Conservation (phyloP, 2,113 vertebrate genomes). For the Herpailurus yagouaroundi region DNA sequence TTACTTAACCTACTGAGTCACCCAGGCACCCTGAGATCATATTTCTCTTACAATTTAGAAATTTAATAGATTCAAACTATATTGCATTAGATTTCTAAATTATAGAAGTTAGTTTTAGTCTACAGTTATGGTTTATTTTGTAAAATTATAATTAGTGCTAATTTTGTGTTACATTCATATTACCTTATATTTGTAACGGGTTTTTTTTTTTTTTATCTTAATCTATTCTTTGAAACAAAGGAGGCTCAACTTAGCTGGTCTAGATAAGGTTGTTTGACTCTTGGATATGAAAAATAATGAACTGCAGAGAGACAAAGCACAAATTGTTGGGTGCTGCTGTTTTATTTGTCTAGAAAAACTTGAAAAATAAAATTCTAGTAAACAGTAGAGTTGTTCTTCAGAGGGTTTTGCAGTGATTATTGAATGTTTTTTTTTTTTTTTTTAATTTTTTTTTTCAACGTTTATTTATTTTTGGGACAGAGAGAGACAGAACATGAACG, state of each 20-base stretch:
- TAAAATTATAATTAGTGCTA: not conserved
- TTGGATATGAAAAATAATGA: slow-evolving; percentile 27
- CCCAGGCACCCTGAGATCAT: not conserved
- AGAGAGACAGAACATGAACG: no score
- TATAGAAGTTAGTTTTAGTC: slow-evolving; percentile 12
- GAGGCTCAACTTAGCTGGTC: not conserved
- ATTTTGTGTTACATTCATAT: not conserved
- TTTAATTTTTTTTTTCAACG: no score
- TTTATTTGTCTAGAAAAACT: slow-evolving; percentile 12
- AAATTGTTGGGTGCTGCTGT: not conserved
- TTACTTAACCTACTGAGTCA: no score
- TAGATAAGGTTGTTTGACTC: not conserved
- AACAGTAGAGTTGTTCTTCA: not conserved
- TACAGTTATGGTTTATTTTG: not conserved
- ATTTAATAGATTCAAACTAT: slow-evolving; percentile 27
- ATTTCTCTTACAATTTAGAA: slow-evolving; percentile 42
- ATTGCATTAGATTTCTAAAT: not conserved
- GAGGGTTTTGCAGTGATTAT: not conserved
- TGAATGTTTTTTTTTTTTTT: slow-evolving; percentile 34
- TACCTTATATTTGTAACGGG: not conserved
- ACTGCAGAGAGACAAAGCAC: not conserved
- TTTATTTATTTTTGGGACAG: no score
- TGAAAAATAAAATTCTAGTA: slow-evolving; percentile 42
- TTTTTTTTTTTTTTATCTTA: not conserved
- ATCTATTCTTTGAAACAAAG: slow-evolving; percentile 7